phyloP scores from a whole-genome alignment of 2,888 invertebrate genomes.

The Chrysotoxum bicinctum region DNA sequence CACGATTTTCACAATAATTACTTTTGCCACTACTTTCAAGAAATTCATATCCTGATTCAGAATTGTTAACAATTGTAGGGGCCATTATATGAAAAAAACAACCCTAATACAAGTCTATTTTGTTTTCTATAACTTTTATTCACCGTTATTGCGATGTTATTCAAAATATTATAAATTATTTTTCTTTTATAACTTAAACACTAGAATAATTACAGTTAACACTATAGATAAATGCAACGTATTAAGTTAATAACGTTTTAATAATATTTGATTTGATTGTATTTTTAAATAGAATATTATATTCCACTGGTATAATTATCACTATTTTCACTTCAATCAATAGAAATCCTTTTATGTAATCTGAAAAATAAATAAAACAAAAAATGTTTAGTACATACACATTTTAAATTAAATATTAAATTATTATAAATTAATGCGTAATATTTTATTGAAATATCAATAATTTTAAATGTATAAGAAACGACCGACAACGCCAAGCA shows the following conservation, averaged over 20 bases:
- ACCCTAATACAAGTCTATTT: slow-evolving; percentile 54
- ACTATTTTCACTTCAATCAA: slow-evolving; percentile 34
- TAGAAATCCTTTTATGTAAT: slow-evolving; percentile 38
- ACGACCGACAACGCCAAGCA: not conserved
- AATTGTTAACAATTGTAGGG: slow-evolving; percentile 80
- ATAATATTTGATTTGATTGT: not conserved
- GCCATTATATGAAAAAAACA: slow-evolving; percentile 80
- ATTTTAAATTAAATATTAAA: not conserved
- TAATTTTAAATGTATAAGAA: not conserved
- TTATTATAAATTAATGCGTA: not conserved
- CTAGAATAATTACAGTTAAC: slow-evolving; percentile 24
- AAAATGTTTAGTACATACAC: not conserved
- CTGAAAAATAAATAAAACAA: slow-evolving; percentile 43
- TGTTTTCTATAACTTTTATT: not conserved
- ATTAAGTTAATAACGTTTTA: slow-evolving; percentile 18
- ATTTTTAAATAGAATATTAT: not conserved
- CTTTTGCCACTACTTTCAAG: slow-evolving; percentile 76
- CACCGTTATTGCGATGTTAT: slow-evolving; percentile 6
- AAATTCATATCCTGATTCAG: slow-evolving; percentile 80
- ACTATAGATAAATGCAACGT: slow-evolving; percentile 65
- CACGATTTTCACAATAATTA: slow-evolving; percentile 66
- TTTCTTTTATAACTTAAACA: slow-evolving; percentile 24
- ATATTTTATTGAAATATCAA: not conserved
- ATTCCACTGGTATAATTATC: slow-evolving; percentile 28
- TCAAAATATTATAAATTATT: not conserved